These are phyloP conservation scores for Momotus momota DNA, from an alignment of 2,797 vertebrate species.

Conservation along the genomic window DNA sequence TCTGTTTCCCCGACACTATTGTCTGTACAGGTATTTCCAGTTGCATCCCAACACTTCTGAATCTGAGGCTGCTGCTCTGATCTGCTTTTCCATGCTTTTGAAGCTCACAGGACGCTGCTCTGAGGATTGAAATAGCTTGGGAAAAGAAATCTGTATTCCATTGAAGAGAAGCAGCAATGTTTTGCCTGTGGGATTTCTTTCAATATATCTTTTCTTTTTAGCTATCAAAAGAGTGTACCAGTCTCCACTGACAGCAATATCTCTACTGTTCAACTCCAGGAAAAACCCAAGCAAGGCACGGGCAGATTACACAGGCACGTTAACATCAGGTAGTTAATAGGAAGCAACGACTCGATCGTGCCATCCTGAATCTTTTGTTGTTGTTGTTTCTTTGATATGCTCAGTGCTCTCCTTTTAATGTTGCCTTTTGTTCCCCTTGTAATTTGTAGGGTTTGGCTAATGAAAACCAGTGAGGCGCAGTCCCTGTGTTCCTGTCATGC, in stretches of 20 bases:
- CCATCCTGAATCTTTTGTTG: not conserved
- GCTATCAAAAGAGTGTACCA: not conserved
- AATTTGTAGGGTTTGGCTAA: constrained; percentile 41
- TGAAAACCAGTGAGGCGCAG: constrained; percentile 21
- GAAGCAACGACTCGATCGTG: not conserved
- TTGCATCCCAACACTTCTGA: not conserved
- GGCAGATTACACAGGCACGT: not conserved
- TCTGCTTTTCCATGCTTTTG: not conserved
- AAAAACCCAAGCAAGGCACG: not conserved
- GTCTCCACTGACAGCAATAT: not conserved
- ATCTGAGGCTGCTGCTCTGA: not conserved
- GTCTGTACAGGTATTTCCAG: not conserved
- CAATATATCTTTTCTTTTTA: not conserved
- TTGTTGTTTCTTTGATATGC: not conserved
- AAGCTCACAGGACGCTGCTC: not conserved
- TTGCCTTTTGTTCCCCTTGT: constrained; percentile 37
- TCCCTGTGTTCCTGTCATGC: constrained; percentile 14
- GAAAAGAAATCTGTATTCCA: not conserved
- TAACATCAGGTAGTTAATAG: not conserved
- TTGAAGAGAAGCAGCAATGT: not conserved
- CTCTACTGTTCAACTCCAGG: not conserved
- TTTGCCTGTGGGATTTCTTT: not conserved
- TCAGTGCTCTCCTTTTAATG: constrained; percentile 19
- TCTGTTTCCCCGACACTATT: not conserved
- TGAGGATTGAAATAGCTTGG: not conserved